These are phyloP conservation scores for Gobio gobio DNA, from an alignment of 2,113 vertebrate genomes.

Conservation along the genomic window DNA sequence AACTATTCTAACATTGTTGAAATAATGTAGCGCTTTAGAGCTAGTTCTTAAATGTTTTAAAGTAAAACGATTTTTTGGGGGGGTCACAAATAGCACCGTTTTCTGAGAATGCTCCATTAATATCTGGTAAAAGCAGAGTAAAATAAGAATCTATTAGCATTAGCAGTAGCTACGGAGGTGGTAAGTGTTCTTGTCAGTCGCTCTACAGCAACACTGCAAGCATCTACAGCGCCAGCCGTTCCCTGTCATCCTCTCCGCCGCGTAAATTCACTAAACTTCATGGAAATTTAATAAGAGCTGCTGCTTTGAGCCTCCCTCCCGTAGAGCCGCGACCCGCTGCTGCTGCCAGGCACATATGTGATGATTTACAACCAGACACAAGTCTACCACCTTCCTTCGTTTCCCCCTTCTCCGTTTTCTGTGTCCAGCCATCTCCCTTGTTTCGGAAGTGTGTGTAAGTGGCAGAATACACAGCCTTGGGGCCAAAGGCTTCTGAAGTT, in stretches of 20 bases:
- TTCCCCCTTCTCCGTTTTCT: constrained; percentile 34
- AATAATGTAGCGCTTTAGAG: neutral
- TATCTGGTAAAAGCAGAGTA: constrained; percentile 28
- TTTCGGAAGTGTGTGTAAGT: constrained; percentile 58
- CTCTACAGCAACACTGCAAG: constrained; percentile 65
- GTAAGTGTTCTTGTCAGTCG: constrained; percentile 65
- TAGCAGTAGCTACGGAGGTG: constrained; percentile 67
- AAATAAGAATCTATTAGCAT: constrained; percentile 57
- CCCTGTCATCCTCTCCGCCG: constrained; percentile 63
- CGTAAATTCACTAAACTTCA: constrained; percentile 73
- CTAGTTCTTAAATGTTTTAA: neutral
- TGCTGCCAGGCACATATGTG: constrained; percentile 65
- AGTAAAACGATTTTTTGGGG: no score
- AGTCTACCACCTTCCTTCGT: constrained; percentile 53
- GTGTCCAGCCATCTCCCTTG: constrained; percentile 36
- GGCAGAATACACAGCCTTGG: constrained; percentile 56
- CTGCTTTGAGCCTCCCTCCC: constrained; percentile 65
- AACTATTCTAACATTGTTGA: no score
- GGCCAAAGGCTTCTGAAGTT: constrained; percentile 61
- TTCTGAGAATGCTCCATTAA: neutral
- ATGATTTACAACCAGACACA: constrained; percentile 66
- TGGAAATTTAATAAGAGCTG: constrained; percentile 70
- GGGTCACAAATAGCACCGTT: neutral
- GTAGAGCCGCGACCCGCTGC: constrained; percentile 62
- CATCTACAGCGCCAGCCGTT: constrained; percentile 56